Base-by-base conservation (phyloP, 2,797 vertebrate species). In the Morus bassanus region DNA sequence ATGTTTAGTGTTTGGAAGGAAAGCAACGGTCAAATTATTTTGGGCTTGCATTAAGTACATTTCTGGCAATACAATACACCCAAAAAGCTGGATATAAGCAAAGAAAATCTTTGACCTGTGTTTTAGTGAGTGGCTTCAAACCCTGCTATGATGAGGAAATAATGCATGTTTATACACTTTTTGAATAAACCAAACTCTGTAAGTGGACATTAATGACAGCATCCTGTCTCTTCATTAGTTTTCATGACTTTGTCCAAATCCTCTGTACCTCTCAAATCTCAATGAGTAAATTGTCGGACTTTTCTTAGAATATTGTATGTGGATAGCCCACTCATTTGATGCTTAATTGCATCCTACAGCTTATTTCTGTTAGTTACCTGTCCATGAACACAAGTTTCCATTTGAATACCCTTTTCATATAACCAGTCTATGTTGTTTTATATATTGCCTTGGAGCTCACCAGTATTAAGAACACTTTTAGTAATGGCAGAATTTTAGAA, bases 141-240 rank as follows among this genome's bases (percentile, higher is more conserved):
- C 89, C 68, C 67, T 88, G 77, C 60, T 88, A 92, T 74, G 78
- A 89, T 96, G 95, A 96, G 97, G 97, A 95, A 97, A 96, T 95
- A 93, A 93, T 69, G 93, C 97, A 98, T 97, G 97, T 98, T 98
- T 98, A 97, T 98, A 98, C 88, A 93, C 91, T 97, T 98, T 98
- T 98, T 97, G 94, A 98, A 98, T 98, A 98, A 98, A 98, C 89
- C 95, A 96, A 96, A 97, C 91, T 98, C 98, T 98, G 92, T 98
- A 98, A 98, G 97, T 98, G 98, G 98, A 98, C 98, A 98, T 98
- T 97, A 97, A 97, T 97, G 91, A 98, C 96, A 98, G 96, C 97
- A 98, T 98, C 95, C 96, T 97, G 98, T 97, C 97, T 98, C 98
- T 94, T 97, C 97, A 97, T 98, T 98, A 98, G 96, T 97, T 97